Evolutionary conservation across 2,888 invertebrate species (phyloP).

Genomic region (Busseola fusca): DNA sequence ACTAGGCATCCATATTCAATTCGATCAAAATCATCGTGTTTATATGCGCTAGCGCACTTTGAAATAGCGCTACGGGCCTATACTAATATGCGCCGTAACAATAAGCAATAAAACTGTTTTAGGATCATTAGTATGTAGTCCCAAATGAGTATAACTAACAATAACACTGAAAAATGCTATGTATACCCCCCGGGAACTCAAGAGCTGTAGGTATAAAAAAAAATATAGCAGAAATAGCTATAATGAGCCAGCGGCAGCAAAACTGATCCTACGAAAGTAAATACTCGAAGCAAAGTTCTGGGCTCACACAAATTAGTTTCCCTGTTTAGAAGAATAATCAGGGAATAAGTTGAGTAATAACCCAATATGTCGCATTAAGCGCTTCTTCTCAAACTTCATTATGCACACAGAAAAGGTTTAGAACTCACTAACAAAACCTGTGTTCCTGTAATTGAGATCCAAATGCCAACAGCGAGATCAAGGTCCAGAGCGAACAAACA

Average conservation of each 20-base stretch:
- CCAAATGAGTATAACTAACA: background rate
- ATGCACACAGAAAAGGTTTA: background rate
- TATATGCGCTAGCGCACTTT: background rate
- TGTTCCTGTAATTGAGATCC: background rate
- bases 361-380: too few relatives aligned
- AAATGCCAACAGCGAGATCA: background rate
- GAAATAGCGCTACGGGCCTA: background rate
- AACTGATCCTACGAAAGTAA: background rate
- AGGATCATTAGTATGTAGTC: background rate
- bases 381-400: background rate
- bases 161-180: background rate
- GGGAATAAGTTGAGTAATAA: background rate
- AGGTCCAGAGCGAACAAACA: background rate
- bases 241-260: background rate
- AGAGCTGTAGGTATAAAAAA: background rate
- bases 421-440: background rate
- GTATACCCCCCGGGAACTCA: background rate
- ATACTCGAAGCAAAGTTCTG: background rate
- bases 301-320: background rate
- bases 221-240: background rate
- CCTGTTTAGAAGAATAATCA: background rate
- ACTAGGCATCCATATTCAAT: background rate
- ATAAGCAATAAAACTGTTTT: slow-evolving; percentile 24
- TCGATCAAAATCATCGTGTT: background rate
- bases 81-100: background rate